These are phyloP conservation scores for Netelia inedita DNA, from an alignment of 2,888 invertebrate genomes.

Conservation along the genomic window DNA sequence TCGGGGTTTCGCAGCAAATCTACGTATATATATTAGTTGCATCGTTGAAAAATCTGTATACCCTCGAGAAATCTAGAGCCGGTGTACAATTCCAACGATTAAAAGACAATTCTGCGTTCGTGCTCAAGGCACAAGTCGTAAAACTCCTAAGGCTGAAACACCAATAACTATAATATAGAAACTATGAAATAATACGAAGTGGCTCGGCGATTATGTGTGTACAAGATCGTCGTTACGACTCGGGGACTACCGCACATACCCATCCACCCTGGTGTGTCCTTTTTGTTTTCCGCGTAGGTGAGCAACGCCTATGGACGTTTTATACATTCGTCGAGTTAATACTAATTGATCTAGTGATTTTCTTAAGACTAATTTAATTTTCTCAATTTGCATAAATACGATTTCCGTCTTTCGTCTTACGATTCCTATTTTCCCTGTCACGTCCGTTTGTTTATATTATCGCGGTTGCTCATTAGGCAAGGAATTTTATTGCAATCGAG, in stretches of 20 bases:
- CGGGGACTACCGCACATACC: conserved; percentile 4
- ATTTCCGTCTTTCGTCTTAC: conserved; percentile 28
- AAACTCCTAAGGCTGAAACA: conserved; percentile 72
- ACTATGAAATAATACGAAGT: conserved; percentile 25
- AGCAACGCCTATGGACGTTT: neutral
- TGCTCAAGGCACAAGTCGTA: conserved; percentile 77
- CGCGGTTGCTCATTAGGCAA: conserved; percentile 4
- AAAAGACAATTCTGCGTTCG: conserved; percentile 74
- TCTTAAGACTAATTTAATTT: neutral
- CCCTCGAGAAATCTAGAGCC: conserved; percentile 72
- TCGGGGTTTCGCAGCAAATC: conserved; percentile 13
- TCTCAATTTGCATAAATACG: conserved; percentile 41
- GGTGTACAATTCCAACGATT: conserved; percentile 70
- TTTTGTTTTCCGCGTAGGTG: conserved; percentile 25
- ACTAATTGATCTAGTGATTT: neutral
- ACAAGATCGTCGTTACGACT: neutral
- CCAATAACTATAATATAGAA: conserved; percentile 20
- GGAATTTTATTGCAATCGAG: neutral
- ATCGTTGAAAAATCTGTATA: conserved; percentile 37
- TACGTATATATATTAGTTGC: neutral
- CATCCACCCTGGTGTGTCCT: conserved; percentile 34
- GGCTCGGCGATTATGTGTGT: neutral
- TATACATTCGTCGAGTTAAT: neutral
- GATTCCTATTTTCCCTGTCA: neutral
- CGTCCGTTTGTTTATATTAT: neutral